Conservation (phyloP, 1,140 invertebrate species). For the Zophobas morio region DNA sequence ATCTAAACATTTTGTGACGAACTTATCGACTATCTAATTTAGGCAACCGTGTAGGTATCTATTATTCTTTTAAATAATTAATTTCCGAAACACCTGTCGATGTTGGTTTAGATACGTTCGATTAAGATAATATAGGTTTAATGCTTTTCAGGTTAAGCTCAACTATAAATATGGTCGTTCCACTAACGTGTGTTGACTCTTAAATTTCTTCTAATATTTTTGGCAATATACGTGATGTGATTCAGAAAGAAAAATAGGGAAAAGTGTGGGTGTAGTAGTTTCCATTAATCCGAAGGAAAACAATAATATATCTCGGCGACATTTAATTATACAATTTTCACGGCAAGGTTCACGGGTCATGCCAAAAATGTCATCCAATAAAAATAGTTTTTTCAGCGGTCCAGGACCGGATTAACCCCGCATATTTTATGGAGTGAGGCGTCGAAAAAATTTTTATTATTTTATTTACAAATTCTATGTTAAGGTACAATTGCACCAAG, state of each 20-base stretch:
- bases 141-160: no score
- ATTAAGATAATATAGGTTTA: not conserved
- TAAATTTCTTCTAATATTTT: not conserved
- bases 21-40: not conserved
- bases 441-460: no score
- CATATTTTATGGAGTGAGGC: no score
- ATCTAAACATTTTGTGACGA: not conserved
- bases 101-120: not conserved
- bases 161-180: no score
- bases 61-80: not conserved
- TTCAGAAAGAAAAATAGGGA: no score
- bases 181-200: no score
- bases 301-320: not conserved
- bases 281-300: no score
- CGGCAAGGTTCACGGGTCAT: not conserved
- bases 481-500: not conserved
- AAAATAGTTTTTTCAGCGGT: constrained; percentile 3
- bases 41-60: not conserved
- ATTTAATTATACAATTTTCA: not conserved
- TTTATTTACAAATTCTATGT: no score
- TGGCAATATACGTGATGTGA: not conserved
- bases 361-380: not conserved
- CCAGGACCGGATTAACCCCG: not conserved
- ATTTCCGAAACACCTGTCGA: not conserved
- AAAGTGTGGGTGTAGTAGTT: no score